Conservation (phyloP, 2,113 vertebrate species). For the Sander vitreus region DNA sequence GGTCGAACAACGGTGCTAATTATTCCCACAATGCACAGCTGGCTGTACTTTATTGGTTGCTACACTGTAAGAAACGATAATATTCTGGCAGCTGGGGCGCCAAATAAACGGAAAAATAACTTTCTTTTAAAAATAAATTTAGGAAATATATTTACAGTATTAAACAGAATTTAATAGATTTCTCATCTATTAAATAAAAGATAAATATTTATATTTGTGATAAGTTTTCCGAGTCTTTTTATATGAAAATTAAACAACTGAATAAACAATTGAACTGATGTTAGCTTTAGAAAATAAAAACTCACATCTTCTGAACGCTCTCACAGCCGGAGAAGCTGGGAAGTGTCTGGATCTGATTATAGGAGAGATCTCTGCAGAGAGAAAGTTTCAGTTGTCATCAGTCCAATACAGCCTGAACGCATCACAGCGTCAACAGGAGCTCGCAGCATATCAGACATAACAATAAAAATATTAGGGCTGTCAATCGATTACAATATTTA, state of each 20-base stretch:
- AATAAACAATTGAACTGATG: background rate
- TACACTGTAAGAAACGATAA: too few relatives aligned
- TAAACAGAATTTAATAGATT: too few relatives aligned
- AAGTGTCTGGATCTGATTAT: conserved; percentile 90
- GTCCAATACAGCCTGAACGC: conserved; percentile 33
- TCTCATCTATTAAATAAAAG: too few relatives aligned
- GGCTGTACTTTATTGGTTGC: conserved; percentile 51
- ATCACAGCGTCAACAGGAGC: conserved; percentile 10
- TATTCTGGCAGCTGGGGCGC: too few relatives aligned
- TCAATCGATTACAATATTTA: too few relatives aligned
- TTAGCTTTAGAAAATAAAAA: background rate
- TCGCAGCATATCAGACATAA: background rate
- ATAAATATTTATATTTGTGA: too few relatives aligned
- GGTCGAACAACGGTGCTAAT: conserved; percentile 46
- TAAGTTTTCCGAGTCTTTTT: too few relatives aligned
- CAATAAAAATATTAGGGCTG: background rate
- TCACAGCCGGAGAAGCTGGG: conserved; percentile 90
- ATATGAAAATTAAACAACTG: background rate
- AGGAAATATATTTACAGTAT: too few relatives aligned
- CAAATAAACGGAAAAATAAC: too few relatives aligned
- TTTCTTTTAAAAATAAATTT: too few relatives aligned
- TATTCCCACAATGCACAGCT: conserved; percentile 61
- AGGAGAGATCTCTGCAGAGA: conserved; percentile 91
- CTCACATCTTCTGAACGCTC: conserved; percentile 93
- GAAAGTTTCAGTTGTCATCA: conserved; percentile 10